Conservation (phyloP, 2,797 vertebrate species). For the Sebastes iracundus region DNA sequence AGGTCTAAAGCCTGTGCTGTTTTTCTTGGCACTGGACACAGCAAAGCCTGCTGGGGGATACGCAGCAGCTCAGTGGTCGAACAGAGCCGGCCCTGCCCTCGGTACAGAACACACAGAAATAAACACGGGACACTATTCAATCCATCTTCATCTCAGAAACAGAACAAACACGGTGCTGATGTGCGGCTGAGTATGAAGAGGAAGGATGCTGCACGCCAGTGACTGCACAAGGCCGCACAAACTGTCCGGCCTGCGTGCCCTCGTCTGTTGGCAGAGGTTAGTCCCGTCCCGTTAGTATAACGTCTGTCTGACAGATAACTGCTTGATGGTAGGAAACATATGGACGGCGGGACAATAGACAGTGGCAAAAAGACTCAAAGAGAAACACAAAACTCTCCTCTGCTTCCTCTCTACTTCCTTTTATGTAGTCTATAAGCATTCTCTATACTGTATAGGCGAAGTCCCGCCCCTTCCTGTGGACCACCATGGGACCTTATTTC, state of each 20-base stretch:
- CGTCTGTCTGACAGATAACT: conserved; percentile 44
- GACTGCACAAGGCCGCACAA: conserved; percentile 48
- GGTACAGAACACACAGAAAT: conserved; percentile 25
- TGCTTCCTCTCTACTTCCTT: conserved; percentile 14
- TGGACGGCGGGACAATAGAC: conserved; percentile 70
- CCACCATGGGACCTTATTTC: too few relatives aligned
- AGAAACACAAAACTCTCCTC: conserved; percentile 25
- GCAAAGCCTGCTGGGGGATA: conserved; percentile 63
- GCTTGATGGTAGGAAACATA: conserved; percentile 72
- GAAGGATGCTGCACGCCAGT: conserved; percentile 45
- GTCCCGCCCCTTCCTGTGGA: too few relatives aligned
- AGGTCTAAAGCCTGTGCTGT: conserved; percentile 63
- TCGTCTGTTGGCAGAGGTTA: conserved; percentile 47
- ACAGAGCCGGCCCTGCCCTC: conserved; percentile 18
- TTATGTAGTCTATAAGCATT: background rate
- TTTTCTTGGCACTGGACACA: conserved; percentile 65
- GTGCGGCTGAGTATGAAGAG: conserved; percentile 23
- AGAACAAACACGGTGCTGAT: background rate
- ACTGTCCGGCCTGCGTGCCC: conserved; percentile 4
- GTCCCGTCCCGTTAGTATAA: conserved; percentile 19
- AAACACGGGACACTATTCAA: conserved; percentile 28
- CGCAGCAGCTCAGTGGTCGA: conserved; percentile 49
- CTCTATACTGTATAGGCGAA: background rate
- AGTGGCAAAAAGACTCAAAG: conserved; percentile 31
- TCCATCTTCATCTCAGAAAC: conserved; percentile 43